Conservation (phyloP, 2,797 vertebrate species). For the Acanthurus lineatus region DNA sequence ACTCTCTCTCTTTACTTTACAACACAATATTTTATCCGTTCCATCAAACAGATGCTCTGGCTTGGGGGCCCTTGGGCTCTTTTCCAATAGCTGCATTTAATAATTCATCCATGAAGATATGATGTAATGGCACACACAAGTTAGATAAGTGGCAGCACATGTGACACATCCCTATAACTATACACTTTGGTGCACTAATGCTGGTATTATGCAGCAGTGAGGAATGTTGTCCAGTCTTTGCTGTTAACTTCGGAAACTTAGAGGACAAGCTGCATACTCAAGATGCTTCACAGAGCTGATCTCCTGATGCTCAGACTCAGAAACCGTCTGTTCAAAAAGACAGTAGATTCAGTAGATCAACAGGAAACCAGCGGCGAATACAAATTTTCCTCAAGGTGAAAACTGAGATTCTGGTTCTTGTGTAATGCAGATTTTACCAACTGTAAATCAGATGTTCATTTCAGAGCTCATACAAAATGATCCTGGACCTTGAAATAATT, state of each 20-base stretch:
- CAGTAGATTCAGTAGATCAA: slow-evolving; percentile 12
- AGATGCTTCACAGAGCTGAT: slow-evolving; percentile 22
- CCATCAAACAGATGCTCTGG: not conserved
- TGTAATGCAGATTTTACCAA: slow-evolving; percentile 16
- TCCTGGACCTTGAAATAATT: slow-evolving; percentile 20
- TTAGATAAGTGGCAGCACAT: not conserved
- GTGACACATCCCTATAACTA: not conserved
- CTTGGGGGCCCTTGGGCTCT: not conserved
- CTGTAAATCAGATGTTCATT: slow-evolving; percentile 33
- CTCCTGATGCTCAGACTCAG: slow-evolving; percentile 8
- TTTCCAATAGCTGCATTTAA: not conserved
- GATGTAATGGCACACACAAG: slow-evolving; percentile 1
- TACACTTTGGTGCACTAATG: not conserved
- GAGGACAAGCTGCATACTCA: slow-evolving; percentile 18
- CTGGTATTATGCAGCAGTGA: slow-evolving; percentile 6
- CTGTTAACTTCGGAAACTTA: slow-evolving; percentile 40
- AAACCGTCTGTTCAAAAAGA: slow-evolving; percentile 23
- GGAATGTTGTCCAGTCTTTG: slow-evolving; percentile 37
- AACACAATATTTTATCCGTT: not conserved
- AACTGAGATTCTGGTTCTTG: slow-evolving; percentile 19
- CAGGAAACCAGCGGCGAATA: slow-evolving; percentile 24
- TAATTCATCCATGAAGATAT: not conserved
- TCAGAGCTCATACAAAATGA: slow-evolving; percentile 2
- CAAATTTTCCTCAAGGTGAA: slow-evolving; percentile 34
- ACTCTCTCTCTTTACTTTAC: not conserved